Evolutionary conservation across 2,113 vertebrate species (phyloP).

Genomic region (Zootoca vivipara): DNA sequence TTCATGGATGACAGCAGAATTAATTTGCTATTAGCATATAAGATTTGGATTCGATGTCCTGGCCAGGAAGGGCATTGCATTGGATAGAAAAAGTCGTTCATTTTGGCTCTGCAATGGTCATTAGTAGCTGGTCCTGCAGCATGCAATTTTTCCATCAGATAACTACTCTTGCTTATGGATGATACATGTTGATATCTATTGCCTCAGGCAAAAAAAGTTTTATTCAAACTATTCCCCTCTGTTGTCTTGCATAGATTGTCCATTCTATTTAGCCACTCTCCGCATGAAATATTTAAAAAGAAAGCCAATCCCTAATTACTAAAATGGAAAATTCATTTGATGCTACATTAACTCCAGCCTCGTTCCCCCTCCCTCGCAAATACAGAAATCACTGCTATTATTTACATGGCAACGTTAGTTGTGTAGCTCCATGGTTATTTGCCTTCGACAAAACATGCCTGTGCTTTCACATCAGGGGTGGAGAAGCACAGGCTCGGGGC

Average conservation of each 20-base stretch:
- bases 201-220: slow-evolving; percentile 68
- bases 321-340: slow-evolving; percentile 57
- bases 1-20: too few relatives aligned
- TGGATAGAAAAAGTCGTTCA: slow-evolving; percentile 61
- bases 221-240: slow-evolving; percentile 75
- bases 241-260: slow-evolving; percentile 63
- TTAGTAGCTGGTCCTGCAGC: slow-evolving; percentile 61
- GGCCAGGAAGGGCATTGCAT: slow-evolving; percentile 4
- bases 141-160: slow-evolving; percentile 62
- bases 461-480: neutral
- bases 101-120: slow-evolving; percentile 59
- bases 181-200: slow-evolving; percentile 65
- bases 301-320: slow-evolving; percentile 66
- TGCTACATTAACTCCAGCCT: slow-evolving; percentile 59
- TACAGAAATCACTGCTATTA: neutral
- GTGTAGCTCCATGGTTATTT: slow-evolving; percentile 29
- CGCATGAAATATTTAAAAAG: slow-evolving; percentile 47
- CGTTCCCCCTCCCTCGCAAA: slow-evolving; percentile 49
- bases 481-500: neutral
- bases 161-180: slow-evolving; percentile 62
- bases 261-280: slow-evolving; percentile 56
- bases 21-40: slow-evolving; percentile 57
- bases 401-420: slow-evolving; percentile 43
- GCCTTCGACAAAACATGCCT: fast-evolving
- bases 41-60: slow-evolving; percentile 34